A percentile compares a stretch with the other conserved stretches of the same genome.
These are phyloP conservation scores for Crocidura indochinensis DNA, from an alignment of 2,797 vertebrate genomes.

Conservation along the genomic window DNA sequence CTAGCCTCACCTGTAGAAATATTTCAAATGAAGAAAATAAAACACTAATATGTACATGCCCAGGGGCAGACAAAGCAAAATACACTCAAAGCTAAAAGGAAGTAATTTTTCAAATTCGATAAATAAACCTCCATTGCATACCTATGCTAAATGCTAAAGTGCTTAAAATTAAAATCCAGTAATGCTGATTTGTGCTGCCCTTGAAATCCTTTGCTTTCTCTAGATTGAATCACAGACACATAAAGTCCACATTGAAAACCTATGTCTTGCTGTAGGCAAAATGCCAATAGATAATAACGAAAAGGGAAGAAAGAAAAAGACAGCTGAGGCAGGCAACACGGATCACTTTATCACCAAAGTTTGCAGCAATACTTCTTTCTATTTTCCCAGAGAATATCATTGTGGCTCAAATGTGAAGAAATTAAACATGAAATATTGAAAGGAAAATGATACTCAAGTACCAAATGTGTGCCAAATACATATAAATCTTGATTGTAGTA, in stretches of 20 bases:
- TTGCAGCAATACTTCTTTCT: background rate
- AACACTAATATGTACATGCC: slow-evolving; percentile 63
- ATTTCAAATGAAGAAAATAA: slow-evolving; percentile 64
- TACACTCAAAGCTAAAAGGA: slow-evolving; percentile 54
- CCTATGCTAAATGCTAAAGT: slow-evolving; percentile 41
- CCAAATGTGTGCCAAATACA: background rate
- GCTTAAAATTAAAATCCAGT: slow-evolving; percentile 68
- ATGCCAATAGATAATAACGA: slow-evolving; percentile 61
- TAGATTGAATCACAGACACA: slow-evolving; percentile 40
- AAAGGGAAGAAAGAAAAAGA: slow-evolving; percentile 3
- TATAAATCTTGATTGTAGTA: slow-evolving; percentile 26
- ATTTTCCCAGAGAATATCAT: background rate
- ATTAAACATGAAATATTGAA: background rate
- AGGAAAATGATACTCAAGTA: background rate
- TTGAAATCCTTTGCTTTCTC: slow-evolving; percentile 52
- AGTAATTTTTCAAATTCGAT: slow-evolving; percentile 80
- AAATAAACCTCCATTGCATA: slow-evolving; percentile 66
- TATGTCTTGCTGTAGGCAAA: slow-evolving; percentile 18
- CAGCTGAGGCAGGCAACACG: background rate
- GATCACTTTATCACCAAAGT: background rate
- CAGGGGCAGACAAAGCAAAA: slow-evolving; percentile 70
- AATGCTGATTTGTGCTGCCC: slow-evolving; percentile 3
- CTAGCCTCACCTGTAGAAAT: slow-evolving; percentile 79
- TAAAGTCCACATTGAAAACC: slow-evolving; percentile 54
- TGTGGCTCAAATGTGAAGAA: slow-evolving; percentile 42